These are phyloP conservation scores for Octonoba sinensis DNA, from an alignment of 2,888 invertebrate genomes.

Conservation along the genomic window DNA sequence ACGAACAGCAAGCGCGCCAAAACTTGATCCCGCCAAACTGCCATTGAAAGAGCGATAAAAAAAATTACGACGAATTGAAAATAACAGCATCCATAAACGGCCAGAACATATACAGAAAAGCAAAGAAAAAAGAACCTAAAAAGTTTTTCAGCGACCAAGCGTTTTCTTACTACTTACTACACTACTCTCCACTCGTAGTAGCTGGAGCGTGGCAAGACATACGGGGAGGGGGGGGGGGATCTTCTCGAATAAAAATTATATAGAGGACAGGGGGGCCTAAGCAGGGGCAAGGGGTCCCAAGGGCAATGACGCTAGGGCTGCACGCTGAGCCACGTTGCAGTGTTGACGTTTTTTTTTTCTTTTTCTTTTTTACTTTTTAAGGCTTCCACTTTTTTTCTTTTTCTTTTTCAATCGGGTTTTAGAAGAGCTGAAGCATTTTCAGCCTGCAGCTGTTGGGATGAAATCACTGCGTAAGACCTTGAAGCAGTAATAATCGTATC, in stretches of 20 bases:
- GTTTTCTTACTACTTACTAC: conserved; percentile 39
- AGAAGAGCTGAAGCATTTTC: background rate
- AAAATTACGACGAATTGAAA: conserved; percentile 3
- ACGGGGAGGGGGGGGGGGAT: conserved; percentile 21
- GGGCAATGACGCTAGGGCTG: conserved; percentile 54
- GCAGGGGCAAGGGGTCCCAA: conserved; percentile 43
- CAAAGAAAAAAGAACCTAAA: conserved; percentile 15
- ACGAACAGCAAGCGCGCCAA: conserved; percentile 27
- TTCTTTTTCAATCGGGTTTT: background rate
- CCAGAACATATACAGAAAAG: conserved; percentile 9
- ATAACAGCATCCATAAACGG: conserved; percentile 11
- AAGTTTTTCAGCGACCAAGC: conserved; percentile 35
- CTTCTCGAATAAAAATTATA: conserved; percentile 38
- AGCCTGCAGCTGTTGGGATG: conserved; percentile 36
- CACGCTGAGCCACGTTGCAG: conserved; percentile 53
- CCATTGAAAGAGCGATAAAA: conserved; percentile 37
- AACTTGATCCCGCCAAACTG: conserved; percentile 24
- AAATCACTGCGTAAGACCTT: conserved; percentile 18
- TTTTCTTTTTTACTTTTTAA: too few species aligned
- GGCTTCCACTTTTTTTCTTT: background rate
- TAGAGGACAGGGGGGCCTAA: conserved; percentile 13
- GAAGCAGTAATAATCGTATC: conserved; percentile 3
- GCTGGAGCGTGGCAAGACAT: conserved; percentile 48
- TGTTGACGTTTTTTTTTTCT: conserved; percentile 52
- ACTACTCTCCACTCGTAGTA: conserved; percentile 57